phyloP scores from a whole-genome alignment of 2,113 vertebrate species.

The Nymphicus hollandicus region DNA sequence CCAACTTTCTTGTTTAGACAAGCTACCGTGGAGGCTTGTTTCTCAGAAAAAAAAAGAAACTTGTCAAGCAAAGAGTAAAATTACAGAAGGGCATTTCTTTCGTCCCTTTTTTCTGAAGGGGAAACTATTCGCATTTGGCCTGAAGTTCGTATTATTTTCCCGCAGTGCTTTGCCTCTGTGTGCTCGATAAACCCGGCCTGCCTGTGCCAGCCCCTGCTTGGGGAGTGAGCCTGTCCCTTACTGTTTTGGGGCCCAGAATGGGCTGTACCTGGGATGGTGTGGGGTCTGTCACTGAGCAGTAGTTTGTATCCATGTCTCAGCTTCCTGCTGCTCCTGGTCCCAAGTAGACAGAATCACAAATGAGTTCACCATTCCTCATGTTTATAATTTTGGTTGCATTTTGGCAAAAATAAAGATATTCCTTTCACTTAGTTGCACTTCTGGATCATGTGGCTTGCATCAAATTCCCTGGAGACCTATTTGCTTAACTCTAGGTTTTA shows the following conservation, averaged over 20 bases:
- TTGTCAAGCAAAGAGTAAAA: background rate
- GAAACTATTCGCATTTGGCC: background rate
- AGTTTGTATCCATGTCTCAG: too few relatives aligned
- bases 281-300: rapidly evolving
- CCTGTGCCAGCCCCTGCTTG: background rate
- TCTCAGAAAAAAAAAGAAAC: background rate
- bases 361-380: background rate
- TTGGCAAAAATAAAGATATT: background rate
- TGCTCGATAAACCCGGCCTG: background rate
- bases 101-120: background rate
- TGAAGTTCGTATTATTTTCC: background rate
- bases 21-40: background rate
- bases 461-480: background rate
- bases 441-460: background rate
- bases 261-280: background rate
- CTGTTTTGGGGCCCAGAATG: background rate
- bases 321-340: background rate
- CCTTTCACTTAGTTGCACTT: background rate
- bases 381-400: background rate
- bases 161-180: background rate
- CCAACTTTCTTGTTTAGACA: background rate
- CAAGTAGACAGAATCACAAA: background rate
- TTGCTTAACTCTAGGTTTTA: background rate
- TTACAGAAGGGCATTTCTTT: background rate
- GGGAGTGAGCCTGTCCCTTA: background rate